Evolutionary conservation across 2,888 invertebrate species (phyloP), one percentile per base, ranked within the genome.

Genomic region (Arrhopalites spinosus): DNA sequence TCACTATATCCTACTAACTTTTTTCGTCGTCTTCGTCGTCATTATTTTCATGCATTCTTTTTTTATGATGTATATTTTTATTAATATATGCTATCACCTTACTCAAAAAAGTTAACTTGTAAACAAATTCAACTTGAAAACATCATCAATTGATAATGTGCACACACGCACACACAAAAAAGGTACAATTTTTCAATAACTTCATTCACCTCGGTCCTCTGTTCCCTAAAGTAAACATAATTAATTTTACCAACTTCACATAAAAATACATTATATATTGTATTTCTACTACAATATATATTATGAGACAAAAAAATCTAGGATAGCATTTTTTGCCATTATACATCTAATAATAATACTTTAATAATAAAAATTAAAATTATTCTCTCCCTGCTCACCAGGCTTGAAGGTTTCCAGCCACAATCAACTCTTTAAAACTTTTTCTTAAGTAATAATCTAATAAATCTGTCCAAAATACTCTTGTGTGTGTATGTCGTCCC

Each of bases 131-230:
- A 50, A 50, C 50, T 50, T 15, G 20, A 50, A n/a, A n/a, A 50
- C 50, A 50, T 3, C 50, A 50, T 50, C 50, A 50, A 68, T 68
- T 47, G 50, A 68, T 68, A 68, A 68, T 50, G 50, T 68, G 68
- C 68, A 68, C n/a, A n/a, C n/a, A n/a, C n/a, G n/a, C n/a, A n/a
- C n/a, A n/a, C n/a, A n/a, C n/a, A 68, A 67, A 50, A 36, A 68
- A 68, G 68, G 68, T 68, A 68, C 68, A 50, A 68, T 68, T 68
- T 67, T 68, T 50, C 68, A 68, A 50, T 68, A 68, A 68, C 68
- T 68, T 45, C 27, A 50, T 68, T 68, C 68, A 25, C 47, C 50
- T 68, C 47, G 68, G 47, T 50, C 50, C 45, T 47, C 25, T 11
- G n/a, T 50, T 25, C 30, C 36, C 63, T 29, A 17, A 29, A 23